A percentile compares a stretch with the other conserved stretches of the same genome.
Evolutionary conservation across 30 jellyfish, hydroid and myxozoan genomes (phyloP).

Genomic region (Aurelia coerulea): DNA sequence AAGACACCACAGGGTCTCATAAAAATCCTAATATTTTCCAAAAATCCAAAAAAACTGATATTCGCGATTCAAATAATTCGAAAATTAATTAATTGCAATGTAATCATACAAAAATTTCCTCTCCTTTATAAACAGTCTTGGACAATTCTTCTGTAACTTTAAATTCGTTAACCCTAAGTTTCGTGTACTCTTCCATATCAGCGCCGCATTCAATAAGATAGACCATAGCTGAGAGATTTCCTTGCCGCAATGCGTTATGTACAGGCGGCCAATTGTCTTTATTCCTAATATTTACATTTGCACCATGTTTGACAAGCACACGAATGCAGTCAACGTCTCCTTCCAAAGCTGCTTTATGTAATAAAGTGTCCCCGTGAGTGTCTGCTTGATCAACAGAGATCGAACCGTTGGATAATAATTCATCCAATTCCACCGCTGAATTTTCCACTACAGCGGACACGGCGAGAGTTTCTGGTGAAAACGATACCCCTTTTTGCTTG

Average conservation of each 20-base stretch:
- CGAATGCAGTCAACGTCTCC: constrained; percentile 69
- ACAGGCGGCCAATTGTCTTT: constrained; percentile 79
- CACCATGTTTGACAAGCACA: constrained; percentile 63
- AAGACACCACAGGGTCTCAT: no score
- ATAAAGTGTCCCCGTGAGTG: constrained; percentile 59
- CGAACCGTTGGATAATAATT: constrained; percentile 7
- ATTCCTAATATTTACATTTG: constrained; percentile 41
- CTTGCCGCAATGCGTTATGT: constrained; percentile 51
- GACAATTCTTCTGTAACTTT: constrained; percentile 22
- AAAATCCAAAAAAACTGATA: not conserved
- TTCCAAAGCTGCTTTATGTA: constrained; percentile 72
- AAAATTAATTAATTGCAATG: not conserved
- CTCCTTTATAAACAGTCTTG: constrained; percentile 58
- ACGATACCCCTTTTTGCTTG: constrained; percentile 63
- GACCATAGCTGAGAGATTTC: constrained; percentile 58
- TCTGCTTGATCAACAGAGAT: constrained; percentile 40
- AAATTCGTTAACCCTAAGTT: constrained; percentile 51
- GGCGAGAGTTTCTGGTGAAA: constrained; percentile 72
- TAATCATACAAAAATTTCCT: constrained; percentile 57
- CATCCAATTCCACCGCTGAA: constrained; percentile 46
- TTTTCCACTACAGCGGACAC: constrained; percentile 52
- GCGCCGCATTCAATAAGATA: constrained; percentile 73
- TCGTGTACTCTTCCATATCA: constrained; percentile 62
- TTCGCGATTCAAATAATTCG: not conserved
- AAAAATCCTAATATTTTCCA: not conserved